Evolutionary conservation across 2,888 invertebrate genomes (phyloP).

Genomic region (Lycia hirtaria): DNA sequence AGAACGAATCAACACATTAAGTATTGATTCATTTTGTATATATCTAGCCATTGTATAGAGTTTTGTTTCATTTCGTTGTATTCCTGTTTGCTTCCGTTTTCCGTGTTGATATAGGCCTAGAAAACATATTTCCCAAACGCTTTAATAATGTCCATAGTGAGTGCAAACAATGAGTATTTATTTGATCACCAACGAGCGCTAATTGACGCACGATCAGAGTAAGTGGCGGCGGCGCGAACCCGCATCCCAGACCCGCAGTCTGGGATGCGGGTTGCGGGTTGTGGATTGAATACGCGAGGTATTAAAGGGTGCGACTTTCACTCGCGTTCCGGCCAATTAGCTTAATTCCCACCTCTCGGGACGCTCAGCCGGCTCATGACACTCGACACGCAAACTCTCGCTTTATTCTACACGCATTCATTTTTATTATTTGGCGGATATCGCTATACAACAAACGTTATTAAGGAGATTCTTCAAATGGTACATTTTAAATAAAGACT

Average conservation of each 20-base stretch:
- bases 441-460: background rate
- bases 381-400: slow-evolving; percentile 18
- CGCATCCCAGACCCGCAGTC: too few species aligned
- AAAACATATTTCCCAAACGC: background rate
- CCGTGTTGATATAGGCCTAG: too few species aligned
- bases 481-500: too few species aligned
- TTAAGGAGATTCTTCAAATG: background rate
- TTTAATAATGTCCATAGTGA: background rate
- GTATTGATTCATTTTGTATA: too few species aligned
- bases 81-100: too few species aligned
- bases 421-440: background rate
- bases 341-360: slow-evolving; percentile 13
- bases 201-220: slow-evolving; percentile 9
- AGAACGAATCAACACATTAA: too few species aligned
- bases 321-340: slow-evolving; percentile 21
- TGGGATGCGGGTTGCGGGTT: too few species aligned
- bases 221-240: slow-evolving; percentile 9
- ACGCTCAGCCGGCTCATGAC: slow-evolving; percentile 2
- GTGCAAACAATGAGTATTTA: slow-evolving; percentile 4
- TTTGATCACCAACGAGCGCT: background rate
- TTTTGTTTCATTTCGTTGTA: too few species aligned
- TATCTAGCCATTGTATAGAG: too few species aligned
- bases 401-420: background rate
- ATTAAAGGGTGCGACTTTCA: slow-evolving; percentile 30
- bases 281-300: slow-evolving; percentile 12